Evolutionary conservation across 1,140 invertebrate genomes (phyloP), one percentile per base, ranked within the genome.

Genomic region (Drosophila repletoides): DNA sequence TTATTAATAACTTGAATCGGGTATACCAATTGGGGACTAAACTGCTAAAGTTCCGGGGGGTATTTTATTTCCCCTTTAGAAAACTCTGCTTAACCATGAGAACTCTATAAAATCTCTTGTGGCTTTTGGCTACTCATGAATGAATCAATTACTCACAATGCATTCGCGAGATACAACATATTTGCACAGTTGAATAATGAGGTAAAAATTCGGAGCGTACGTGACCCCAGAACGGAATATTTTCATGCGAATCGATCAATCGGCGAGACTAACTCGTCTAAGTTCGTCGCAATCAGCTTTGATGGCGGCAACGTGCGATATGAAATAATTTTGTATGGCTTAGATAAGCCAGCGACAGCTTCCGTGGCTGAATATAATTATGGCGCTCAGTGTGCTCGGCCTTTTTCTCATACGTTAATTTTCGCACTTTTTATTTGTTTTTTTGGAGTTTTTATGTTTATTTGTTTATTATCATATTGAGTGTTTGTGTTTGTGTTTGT

Each of bases 351-450:
- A n/a, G n/a, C 24, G 14, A 21, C 15, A 45, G 26, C 33, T 72
- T 67, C 60, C 60, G 22, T 55, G 12, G 12, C 12, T 6, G 15
- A n/a, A 14, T 40, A 9, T 17, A 79, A 34, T 60, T 56, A 33
- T 45, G 2, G 2, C 17, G 34, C 22, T 14, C 53, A 80, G 28
- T 74, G 65, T 74, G 17, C 6, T 21, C 21, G 19, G 9, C 26
- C 55, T 22, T 43, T 61, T 53, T 72, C 69, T 33, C 56, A 28
- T 43, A 60, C 46, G 65, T 73, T 70, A 73, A 67, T 67, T 84
- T 77, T 74, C 43, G 70, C 74, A 48, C 56, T 12, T 59, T 74
- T 84, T 84, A 59, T 79, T 77, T 84, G 51, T 48, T 76, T 52
- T 45, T 15, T 79, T 77, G 77, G 51, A 41, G 72, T 52, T 45